Evolutionary conservation across 2,113 vertebrate genomes (phyloP), one percentile per base, ranked within the genome.

Genomic region (Callithrix jacchus): DNA sequence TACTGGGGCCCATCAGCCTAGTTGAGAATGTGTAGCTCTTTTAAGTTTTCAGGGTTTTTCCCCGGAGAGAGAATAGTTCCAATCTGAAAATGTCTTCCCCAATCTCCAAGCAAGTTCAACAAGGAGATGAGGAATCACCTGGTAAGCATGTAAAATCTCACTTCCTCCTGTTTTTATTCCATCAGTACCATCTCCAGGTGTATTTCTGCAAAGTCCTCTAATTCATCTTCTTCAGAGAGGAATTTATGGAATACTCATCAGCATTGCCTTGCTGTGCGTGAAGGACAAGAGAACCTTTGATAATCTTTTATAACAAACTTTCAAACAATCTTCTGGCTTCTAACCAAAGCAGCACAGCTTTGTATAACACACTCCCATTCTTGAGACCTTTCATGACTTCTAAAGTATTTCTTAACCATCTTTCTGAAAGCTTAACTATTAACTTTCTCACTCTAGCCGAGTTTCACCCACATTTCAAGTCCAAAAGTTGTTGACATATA

Each of bases 51-150:
- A 47, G 7, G 0, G 61, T 82, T 71, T 42, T 14, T 5, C 85
- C 10, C 79, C 11, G 47, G 7, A 32, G 49, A 90, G 5, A 81
- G 21, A 74, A 68, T 73, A 61, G 35, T 32, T 49, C 17, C 13
- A 56, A 5, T 83, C 37, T 90, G 9, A 83, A 49, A 88, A 56
- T 47, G 20, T 32, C 66, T 73, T 11, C 9, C 4, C 3, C 10
- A 16, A 5, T 61, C 11, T 74, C 12, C 9, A 90, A 93, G 76
- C 16, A 80, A 47, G 14, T 89, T 82, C 61, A 83, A 54, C 80
- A 35, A 56, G 6, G 12, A 42, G 40, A 1, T 1, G 17, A 76
- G 7, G 1, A n/a, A 27, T n/a, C 1, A 12, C 4, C 12, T 27
- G 11, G 20, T 61, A 70, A 37, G 7, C 16, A 58, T 18, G 8